phyloP scores from a whole-genome alignment of 2,113 vertebrate genomes.

The Myotis lucifugus region DNA sequence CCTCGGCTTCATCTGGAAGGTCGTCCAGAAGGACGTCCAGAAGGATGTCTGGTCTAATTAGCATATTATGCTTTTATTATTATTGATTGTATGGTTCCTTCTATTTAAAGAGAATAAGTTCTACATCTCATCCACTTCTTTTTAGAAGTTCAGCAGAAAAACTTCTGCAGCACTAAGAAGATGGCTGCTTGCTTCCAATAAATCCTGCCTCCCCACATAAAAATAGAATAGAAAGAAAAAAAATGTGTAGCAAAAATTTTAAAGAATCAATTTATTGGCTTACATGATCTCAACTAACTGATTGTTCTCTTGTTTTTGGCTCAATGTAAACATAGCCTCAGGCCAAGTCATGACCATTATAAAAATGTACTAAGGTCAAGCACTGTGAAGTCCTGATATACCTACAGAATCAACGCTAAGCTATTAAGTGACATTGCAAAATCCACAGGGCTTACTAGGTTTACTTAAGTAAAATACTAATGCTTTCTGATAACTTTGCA shows the following conservation, averaged over 20 bases:
- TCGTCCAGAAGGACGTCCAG: too few relatives aligned
- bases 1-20: too few relatives aligned
- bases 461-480: not conserved
- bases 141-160: not conserved
- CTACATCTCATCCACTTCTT: not conserved
- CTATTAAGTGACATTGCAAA: not conserved
- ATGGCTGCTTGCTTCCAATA: not conserved
- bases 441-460: not conserved
- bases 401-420: not conserved
- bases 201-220: not conserved
- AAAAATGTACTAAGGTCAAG: not conserved
- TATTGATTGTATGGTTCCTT: not conserved
- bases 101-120: not conserved
- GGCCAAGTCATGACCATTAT: not conserved
- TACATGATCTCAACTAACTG: not conserved
- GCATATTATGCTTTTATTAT: too few relatives aligned
- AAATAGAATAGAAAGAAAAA: not conserved
- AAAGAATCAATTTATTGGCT: not conserved
- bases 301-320: slow-evolving; percentile 1
- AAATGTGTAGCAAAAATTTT: not conserved
- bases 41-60: too few relatives aligned
- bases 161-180: not conserved
- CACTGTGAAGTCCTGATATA: not conserved
- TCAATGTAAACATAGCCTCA: not conserved
- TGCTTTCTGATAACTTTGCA: not conserved